Base-by-base conservation (phyloP, 1,140 invertebrate species). In the Drosophila orena region DNA sequence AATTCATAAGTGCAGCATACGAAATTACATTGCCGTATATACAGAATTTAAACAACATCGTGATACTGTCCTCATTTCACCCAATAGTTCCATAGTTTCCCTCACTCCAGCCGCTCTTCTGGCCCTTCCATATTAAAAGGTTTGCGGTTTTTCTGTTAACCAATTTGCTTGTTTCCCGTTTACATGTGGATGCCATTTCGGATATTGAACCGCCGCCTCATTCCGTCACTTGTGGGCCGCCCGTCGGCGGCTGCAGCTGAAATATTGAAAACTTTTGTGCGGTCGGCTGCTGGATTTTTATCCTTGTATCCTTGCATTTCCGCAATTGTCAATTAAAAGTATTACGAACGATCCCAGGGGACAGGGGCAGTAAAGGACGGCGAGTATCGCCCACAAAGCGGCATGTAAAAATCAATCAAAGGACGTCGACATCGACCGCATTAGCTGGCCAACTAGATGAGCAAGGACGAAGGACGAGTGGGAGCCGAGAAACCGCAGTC, bases 261-360 rank as follows among this genome's bases (percentile, higher is more conserved):
- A 79, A 81, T 81, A 76, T 81, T 76, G 83, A 64, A 77, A 88
- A 89, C 61, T 88, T 89, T 88, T 79, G 70, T 86, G 84, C 59
- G 66, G 76, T 84, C 60, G 57, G 42, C 73, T 43, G 64, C 50
- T 76, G 79, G 76, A 76, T 66, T 76, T 75, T 56, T 57, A 60
- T 50, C 57, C 68, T 56, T 72, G 73, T 49, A 77, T 71, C 59
- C 84, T 49, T 69, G 79, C 83, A 89, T 79, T 89, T 88, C 71
- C 76, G 83, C 83, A 88, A 88, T 89, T 88, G 80, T 88, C 83
- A 88, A 88, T 88, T 88, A 88, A 88, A 89, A 89, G 83, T 88
- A 88, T 88, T 83, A 77, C 79, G 56, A 61, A 6, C 44, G 27
- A 17, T 20, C 38, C 27, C 20, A 15, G 38, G 30, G 34, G 22